A percentile compares a stretch with the other conserved stretches of the same genome.
phyloP scores from a whole-genome alignment of 1,140 invertebrate genomes.

The Drosophila subpulchrella region DNA sequence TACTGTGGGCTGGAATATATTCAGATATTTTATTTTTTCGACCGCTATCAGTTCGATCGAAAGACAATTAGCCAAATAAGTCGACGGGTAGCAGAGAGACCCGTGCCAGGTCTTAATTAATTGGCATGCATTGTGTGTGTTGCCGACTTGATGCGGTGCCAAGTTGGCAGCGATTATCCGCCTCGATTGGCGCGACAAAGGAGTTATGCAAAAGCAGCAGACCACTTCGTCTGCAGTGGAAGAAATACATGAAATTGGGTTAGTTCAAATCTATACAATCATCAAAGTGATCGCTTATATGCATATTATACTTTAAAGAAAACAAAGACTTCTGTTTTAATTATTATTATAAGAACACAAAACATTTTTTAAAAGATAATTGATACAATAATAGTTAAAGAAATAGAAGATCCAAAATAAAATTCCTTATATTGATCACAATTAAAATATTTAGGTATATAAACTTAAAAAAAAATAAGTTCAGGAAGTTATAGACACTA shows the following conservation, averaged over 20 bases:
- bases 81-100: constrained; percentile 46
- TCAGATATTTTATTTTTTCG: constrained; percentile 16
- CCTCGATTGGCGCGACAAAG: constrained; percentile 44
- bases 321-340: too few species aligned
- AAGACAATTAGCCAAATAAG: constrained; percentile 78
- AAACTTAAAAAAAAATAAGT: too few species aligned
- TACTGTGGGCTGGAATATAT: constrained; percentile 21
- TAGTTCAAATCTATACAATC: neutral
- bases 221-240: neutral
- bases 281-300: too few species aligned
- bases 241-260: neutral
- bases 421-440: too few species aligned
- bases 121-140: constrained; percentile 73
- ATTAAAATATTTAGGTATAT: too few species aligned
- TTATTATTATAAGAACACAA: too few species aligned
- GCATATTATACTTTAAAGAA: too few species aligned
- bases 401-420: too few species aligned
- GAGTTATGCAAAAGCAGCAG: constrained; percentile 52
- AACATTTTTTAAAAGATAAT: too few species aligned
- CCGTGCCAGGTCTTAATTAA: constrained; percentile 72
- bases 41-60: constrained; percentile 55
- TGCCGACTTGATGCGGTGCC: constrained; percentile 66
- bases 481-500: too few species aligned
- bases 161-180: constrained; percentile 66
- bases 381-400: too few species aligned